Evolutionary conservation across 30 jellyfish, hydroid and myxozoan genomes (phyloP), one percentile per base, ranked within the genome.

Genomic region (Aurelia sp.): DNA sequence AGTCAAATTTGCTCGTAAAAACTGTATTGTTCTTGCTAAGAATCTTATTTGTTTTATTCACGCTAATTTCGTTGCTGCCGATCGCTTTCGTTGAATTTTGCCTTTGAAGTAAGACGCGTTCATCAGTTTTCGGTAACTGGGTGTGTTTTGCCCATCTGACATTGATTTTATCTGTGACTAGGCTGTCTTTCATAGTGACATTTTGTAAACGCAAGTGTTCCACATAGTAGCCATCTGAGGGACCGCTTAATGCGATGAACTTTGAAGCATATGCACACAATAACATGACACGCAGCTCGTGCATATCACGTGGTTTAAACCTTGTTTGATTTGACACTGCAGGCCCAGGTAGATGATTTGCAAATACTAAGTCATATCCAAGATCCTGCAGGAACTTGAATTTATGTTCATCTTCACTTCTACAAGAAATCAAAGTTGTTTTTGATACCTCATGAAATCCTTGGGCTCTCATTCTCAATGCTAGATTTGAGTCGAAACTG

Each of bases 111-210:
- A 91, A 59, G 6, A 91, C 86, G 19, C 94, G 66, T 64, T 92
- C 96, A 72, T 87, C 98, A 8, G 78, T 83, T 55, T 57, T 35
- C 48, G 87, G 90, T 59, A 78, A 47, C 66, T 74, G 76, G 11
- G 98, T 93, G 65, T 93, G 98, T 27, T 87, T 82, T 21, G 98
- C 98, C 98, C 98, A 93, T 15, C 88, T 62, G 11, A 86, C 97
- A 63, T 85, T 93, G n/a, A 93, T 75, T 40, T 88, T 93, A 16
- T 93, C 88, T 8, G 86, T 75, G 33, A 93, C 96, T 24, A 93
- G 71, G 51, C 98, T 97, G 76, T 93, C 98, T 50, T 31, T 48
- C 82, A 93, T 80, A 33, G 89, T 85, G 20, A 91, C 84, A 77
- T 93, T 92, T 80, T 93, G 98, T 44, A 93, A 82, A 5, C 98